A percentile compares a stretch with the other conserved stretches of the same genome.
Evolutionary conservation across 2,113 vertebrate genomes (phyloP).

Genomic region (Taxidea taxus): DNA sequence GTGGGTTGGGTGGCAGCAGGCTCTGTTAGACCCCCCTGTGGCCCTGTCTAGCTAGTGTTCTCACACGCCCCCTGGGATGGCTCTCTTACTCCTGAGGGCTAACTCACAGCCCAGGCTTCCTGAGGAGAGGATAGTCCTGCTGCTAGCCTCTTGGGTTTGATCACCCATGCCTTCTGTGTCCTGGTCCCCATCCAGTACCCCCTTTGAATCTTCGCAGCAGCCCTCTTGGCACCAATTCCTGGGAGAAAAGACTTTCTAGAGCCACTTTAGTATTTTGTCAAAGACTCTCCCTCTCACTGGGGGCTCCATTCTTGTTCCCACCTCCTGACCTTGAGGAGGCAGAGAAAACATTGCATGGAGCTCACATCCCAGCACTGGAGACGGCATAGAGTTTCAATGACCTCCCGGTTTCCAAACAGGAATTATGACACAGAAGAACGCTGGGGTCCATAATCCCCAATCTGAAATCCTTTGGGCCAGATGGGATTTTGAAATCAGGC

Average conservation of each 20-base stretch:
- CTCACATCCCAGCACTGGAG: neutral
- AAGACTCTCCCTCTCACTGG: neutral
- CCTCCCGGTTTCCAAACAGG: neutral
- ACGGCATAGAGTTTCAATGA: neutral
- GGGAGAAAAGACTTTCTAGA: neutral
- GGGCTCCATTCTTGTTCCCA: neutral
- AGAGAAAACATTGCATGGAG: neutral
- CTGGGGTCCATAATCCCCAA: neutral
- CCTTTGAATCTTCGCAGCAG: neutral
- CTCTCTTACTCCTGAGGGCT: neutral
- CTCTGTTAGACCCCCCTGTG: neutral
- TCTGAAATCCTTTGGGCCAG: neutral
- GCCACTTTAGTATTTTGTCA: neutral
- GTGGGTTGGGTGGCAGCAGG: too few species aligned
- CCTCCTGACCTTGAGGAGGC: neutral
- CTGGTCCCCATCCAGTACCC: neutral
- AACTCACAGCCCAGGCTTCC: neutral
- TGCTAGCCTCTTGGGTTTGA: neutral
- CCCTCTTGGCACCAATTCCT: neutral
- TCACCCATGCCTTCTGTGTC: neutral
- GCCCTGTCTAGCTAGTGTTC: neutral
- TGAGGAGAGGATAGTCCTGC: neutral
- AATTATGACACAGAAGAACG: neutral
- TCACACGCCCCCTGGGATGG: rapidly evolving
- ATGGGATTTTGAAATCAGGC: neutral